A percentile compares a stretch with the other conserved stretches of the same genome.
Evolutionary conservation across 2,888 invertebrate genomes (phyloP).

Genomic region (Lacanobia oleracea): DNA sequence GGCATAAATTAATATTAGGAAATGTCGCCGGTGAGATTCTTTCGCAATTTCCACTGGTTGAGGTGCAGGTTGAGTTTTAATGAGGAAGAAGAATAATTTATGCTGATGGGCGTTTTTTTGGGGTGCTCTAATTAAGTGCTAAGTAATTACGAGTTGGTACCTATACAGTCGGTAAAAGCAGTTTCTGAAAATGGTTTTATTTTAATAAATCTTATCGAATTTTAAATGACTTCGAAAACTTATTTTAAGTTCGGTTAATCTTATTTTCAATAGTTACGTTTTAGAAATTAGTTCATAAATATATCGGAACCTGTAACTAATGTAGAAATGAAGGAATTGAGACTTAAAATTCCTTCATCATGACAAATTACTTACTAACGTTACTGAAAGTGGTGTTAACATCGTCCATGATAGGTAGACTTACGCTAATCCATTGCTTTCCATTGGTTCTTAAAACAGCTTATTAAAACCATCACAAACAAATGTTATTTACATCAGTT

Average conservation of each 20-base stretch:
- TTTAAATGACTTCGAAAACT: not conserved
- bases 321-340: not conserved
- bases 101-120: not conserved
- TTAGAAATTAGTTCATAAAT: not conserved
- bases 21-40: conserved; percentile 33
- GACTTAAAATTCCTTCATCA: not conserved
- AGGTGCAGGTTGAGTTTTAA: conserved; percentile 1
- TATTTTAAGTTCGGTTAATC: too few relatives aligned
- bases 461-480: not conserved
- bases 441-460: not conserved
- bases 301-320: not conserved
- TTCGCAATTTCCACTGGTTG: conserved; percentile 13
- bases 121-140: not conserved
- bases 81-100: not conserved
- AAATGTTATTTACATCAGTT: not conserved
- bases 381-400: not conserved
- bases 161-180: not conserved
- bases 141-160: too few relatives aligned
- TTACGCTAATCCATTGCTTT: not conserved
- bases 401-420: not conserved
- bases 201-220: not conserved
- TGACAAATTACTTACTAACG: not conserved
- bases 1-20: conserved; percentile 47
- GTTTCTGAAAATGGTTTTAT: not conserved
- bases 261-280: too few relatives aligned